phyloP scores from a whole-genome alignment of 1,140 invertebrate species.

The Leptinotarsa defecta region DNA sequence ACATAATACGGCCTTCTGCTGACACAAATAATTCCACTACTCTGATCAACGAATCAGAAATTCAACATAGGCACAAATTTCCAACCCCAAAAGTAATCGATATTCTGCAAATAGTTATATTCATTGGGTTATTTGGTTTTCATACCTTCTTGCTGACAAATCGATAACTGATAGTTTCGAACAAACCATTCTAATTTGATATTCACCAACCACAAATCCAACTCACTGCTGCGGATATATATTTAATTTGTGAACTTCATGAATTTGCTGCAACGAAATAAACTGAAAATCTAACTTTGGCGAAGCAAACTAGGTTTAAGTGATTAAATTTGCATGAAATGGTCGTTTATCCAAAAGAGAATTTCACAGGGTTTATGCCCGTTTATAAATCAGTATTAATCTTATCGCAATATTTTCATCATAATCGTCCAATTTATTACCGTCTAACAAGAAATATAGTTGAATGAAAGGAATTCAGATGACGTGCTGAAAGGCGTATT shows the following conservation, averaged over 20 bases:
- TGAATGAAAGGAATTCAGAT: conserved; percentile 5
- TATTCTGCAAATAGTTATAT: too few relatives aligned
- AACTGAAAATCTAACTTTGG: conserved; percentile 18
- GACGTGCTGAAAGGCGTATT: neutral
- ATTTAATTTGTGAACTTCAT: neutral
- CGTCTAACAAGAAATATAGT: conserved; percentile 4
- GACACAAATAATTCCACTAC: too few relatives aligned
- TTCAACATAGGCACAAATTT: too few relatives aligned
- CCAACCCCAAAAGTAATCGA: too few relatives aligned
- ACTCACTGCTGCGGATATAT: neutral
- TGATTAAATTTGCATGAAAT: conserved; percentile 32
- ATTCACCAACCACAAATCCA: neutral
- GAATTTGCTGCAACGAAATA: conserved; percentile 6
- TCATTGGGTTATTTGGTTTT: too few relatives aligned
- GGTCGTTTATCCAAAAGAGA: conserved; percentile 25
- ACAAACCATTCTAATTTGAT: too few relatives aligned
- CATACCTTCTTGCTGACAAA: too few relatives aligned
- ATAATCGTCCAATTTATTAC: conserved; percentile 25
- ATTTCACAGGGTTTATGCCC: conserved; percentile 29
- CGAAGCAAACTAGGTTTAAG: conserved; percentile 24
- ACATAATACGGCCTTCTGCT: too few relatives aligned
- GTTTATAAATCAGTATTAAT: conserved; percentile 30
- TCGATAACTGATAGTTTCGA: too few relatives aligned
- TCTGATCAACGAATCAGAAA: too few relatives aligned
- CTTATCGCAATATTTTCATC: conserved; percentile 32